phyloP scores from a whole-genome alignment of 2,113 vertebrate genomes.

The Strix uralensis region DNA sequence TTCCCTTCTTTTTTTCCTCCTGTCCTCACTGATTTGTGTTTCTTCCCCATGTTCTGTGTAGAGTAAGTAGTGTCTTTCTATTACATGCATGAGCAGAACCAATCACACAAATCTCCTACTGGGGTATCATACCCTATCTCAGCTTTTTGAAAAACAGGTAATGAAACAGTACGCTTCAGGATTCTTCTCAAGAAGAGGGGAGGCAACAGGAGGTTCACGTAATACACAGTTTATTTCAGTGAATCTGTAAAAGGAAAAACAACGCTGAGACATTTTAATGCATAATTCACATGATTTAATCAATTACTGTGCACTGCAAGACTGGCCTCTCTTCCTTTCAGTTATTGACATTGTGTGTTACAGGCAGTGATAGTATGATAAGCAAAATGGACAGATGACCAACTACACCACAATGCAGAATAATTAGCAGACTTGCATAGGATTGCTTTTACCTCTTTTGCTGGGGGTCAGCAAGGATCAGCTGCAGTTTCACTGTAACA shows the following conservation, averaged over 20 bases:
- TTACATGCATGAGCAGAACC: neutral
- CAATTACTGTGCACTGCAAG: slow-evolving; percentile 22
- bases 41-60: neutral
- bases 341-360: neutral
- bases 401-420: neutral
- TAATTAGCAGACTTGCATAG: neutral
- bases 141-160: neutral
- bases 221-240: neutral
- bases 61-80: neutral
- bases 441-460: neutral
- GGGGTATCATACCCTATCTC: neutral
- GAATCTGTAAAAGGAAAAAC: neutral
- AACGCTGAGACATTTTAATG: neutral
- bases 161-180: neutral
- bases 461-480: neutral
- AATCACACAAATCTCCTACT: neutral
- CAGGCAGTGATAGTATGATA: neutral
- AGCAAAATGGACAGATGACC: neutral
- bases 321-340: neutral
- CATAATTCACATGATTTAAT: slow-evolving; percentile 18
- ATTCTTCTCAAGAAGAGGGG: neutral
- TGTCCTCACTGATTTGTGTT: neutral
- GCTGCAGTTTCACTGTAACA: neutral
- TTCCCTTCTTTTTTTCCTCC: neutral
- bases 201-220: neutral